Base-by-base conservation (phyloP, 2,888 invertebrate species). In the Cryptocephalus moraei region DNA sequence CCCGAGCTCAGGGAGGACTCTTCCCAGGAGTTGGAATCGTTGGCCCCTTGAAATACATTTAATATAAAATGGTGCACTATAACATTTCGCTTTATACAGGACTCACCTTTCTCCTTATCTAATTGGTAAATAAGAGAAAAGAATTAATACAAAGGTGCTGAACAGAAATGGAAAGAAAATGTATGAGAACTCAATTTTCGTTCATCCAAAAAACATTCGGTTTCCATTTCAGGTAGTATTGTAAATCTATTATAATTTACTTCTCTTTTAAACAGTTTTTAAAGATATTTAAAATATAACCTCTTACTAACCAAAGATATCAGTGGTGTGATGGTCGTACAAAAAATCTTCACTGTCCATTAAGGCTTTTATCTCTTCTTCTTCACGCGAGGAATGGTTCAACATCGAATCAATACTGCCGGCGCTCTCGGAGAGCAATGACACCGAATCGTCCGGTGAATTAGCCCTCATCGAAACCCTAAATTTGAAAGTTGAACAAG, bases 371-470 rank as follows among this genome's bases (percentile, higher is more conserved):
- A 81, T 76, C 67, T 88, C 88, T 65, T 88, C 87, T 57, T 82
- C 82, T 61, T 88, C 89, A 58, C 87, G 85, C 48, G 86, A 80
- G n/a, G 91, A 91, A 60, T 85, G 86, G 71, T 91, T 91, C 59
- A 91, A 73, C 69, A 90, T 86, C 0, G 91, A 92, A 69, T 91
- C 91, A 59, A 90, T 73, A 58, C 91, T 92, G 45, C 90, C 89
- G 46, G 83, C 84, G 58, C 86, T 85, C 56, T 77, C 78, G 50
- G 78, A 78, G 46, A 79, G 71, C 54, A 82, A 72, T 50, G 82
- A 82, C 60, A 79, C 80, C 50, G 81, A 81, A 68, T 83, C 83
- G 65, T 82, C 82, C 11, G 81, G 81, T 12, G 82, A 82, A 59
- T 84, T 82, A 39, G 89, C 89, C 58, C 87, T 79, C 52, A 87